Base-by-base conservation (phyloP, 2,113 vertebrate species). In the Eira barbara region DNA sequence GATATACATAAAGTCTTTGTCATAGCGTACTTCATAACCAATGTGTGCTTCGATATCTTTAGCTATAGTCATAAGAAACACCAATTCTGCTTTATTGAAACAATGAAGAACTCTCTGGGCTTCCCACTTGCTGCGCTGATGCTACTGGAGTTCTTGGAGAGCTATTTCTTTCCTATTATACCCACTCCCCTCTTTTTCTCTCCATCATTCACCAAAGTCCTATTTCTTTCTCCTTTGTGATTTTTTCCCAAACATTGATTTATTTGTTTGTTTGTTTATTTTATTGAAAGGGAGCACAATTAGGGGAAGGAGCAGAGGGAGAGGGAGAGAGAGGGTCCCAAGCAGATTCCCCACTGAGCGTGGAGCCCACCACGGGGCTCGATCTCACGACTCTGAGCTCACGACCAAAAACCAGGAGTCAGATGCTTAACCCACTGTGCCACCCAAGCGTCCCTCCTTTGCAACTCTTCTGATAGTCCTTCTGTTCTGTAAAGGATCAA, bases 1-100 rank as follows among this genome's bases (percentile, higher is more conserved):
- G 31, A 4, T 12, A 1, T 4, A 39, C 18, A 5, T 14, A 21
- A 0, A 27, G 9, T 7, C 27, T 31, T 81, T 52, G 2, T 34
- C 47, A 23, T 3, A 20, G 3, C 29, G n/a, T 45, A 34, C 12
- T 12, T 63, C 27, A 71, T 23, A 86, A 63, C 18, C 7, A 0
- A 34, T 34, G 20, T 55, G 29, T 49, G 36, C 11, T 73, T 71
- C 14, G 39, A 63, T 21, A 17, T 36, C 49, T 36, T 63, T 10
- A 18, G 27, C 27, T 31, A 78, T 2, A 21, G 25, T 65, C 76
- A 31, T 42, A 59, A 31, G 15, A 71, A 39, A 87, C 8, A 13
- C 23, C 61, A 65, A 12, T 7, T 49, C 34, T 52, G 25, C 34
- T 34, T 82, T 76, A 71, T 15, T 57, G 92, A 39, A 76, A 23